phyloP scores from a whole-genome alignment of 2,113 vertebrate genomes.

The Poeciliopsis prolifica region DNA sequence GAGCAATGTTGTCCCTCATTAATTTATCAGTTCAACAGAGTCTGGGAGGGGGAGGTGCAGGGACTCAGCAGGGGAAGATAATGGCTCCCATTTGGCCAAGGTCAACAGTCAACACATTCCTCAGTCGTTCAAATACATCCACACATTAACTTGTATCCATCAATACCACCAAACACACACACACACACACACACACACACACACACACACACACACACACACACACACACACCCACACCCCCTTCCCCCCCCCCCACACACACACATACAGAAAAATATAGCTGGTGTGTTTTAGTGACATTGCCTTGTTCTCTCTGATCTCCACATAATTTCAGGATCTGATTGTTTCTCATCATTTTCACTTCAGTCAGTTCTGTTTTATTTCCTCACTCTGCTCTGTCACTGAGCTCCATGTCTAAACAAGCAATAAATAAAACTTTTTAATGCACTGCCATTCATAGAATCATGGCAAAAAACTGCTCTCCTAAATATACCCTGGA shows the following conservation, averaged over 20 bases:
- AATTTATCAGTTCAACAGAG: constrained; percentile 67
- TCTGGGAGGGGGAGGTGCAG: constrained; percentile 5
- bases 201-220: too few species aligned
- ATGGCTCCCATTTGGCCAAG: constrained; percentile 79
- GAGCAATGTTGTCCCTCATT: constrained; percentile 70
- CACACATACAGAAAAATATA: background rate
- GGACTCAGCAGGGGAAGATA: constrained; percentile 41
- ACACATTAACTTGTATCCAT: constrained; percentile 72
- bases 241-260: too few species aligned
- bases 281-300: background rate
- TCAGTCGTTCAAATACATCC: constrained; percentile 75
- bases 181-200: background rate
- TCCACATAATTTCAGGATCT: background rate
- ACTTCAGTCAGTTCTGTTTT: background rate
- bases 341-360: background rate
- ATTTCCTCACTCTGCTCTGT: background rate
- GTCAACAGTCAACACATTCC: constrained; percentile 80
- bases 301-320: background rate
- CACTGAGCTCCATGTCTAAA: background rate
- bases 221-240: too few species aligned
- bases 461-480: background rate
- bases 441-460: background rate
- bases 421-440: background rate
- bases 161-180: constrained; percentile 19
- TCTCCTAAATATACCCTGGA: too few species aligned